Base-by-base conservation (phyloP, 2,113 vertebrate species). In the Lutjanus erythropterus region DNA sequence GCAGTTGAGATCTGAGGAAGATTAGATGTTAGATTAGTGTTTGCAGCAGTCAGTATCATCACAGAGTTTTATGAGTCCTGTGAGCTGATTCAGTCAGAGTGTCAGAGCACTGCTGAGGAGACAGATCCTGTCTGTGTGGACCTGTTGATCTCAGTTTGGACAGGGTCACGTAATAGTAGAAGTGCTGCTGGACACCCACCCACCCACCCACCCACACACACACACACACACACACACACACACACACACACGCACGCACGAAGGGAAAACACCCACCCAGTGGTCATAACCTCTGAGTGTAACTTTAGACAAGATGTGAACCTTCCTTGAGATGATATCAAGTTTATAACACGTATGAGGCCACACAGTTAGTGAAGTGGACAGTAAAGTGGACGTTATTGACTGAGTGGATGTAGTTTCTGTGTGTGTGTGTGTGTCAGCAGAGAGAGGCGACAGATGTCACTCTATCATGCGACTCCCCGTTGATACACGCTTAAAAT, bases 91-190 rank as follows among this genome's bases (percentile, higher is more conserved):
- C 58, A 53, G 53, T 39, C 71, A 25, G 70, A 41, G 71, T 74
- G 78, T 86, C 81, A 66, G 75, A 56, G 52, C 86, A 11, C 76
- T 75, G 86, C 88, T 85, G 56, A 90, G 62, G 76, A 81, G 84
- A 75, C 68, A 81, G 64, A 88, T 80, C 78, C 76, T 79, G 68
- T 86, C 29, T 23, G 53, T 29, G 41, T 72, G 25, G 77, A 86
- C 68, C 72, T 83, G 78, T 47, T 88, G 88, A 87, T 85, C 87
- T 88, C 74, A 44, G 56, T 81, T 88, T 75, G 84, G 85, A 87
- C 80, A 47, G 78, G 56, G 35, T 88, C 88, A 64, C 59, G 84
- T 94, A 86, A 92, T 81, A 35, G 78, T 35, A 81, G 83, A 88
- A 56, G 56, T 55, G 80, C 72, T 65, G 70, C 56, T 42, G 62